A percentile compares a stretch with the other conserved stretches of the same genome.
phyloP scores from a whole-genome alignment of 2,797 vertebrate genomes.

The Australoheros facetus region DNA sequence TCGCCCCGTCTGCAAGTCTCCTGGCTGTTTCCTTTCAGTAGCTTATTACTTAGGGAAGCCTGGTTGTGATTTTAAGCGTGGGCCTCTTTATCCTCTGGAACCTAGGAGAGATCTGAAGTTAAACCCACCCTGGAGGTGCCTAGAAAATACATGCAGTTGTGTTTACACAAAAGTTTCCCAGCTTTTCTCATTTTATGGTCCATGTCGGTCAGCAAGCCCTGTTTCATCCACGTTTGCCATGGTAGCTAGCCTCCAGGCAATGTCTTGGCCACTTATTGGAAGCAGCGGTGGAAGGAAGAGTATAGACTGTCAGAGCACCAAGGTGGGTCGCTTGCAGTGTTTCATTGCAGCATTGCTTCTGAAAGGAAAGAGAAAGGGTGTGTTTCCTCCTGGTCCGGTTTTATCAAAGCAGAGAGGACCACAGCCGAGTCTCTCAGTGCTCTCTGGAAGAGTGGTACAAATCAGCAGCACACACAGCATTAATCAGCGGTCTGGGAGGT shows the following conservation, averaged over 20 bases:
- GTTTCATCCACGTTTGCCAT: slow-evolving; percentile 55
- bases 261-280: slow-evolving; percentile 66
- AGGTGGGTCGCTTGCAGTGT: slow-evolving; percentile 53
- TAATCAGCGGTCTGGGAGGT: slow-evolving; percentile 76
- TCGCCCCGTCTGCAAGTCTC: slow-evolving; percentile 47
- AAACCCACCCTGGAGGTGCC: slow-evolving; percentile 50
- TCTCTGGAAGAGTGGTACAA: slow-evolving; percentile 59
- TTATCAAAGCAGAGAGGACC: slow-evolving; percentile 55
- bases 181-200: slow-evolving; percentile 69
- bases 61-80: slow-evolving; percentile 62
- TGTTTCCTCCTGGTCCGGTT: slow-evolving; percentile 37
- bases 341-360: slow-evolving; percentile 51
- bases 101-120: slow-evolving; percentile 55
- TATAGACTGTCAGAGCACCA: slow-evolving; percentile 45
- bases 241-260: slow-evolving; percentile 53
- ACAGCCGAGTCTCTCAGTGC: slow-evolving; percentile 20
- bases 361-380: slow-evolving; percentile 33
- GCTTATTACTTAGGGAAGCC: slow-evolving; percentile 60
- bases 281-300: slow-evolving; percentile 43
- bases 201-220: slow-evolving; percentile 49
- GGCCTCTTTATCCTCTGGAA: slow-evolving; percentile 65
- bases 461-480: slow-evolving; percentile 70
- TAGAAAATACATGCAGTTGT: slow-evolving; percentile 61
- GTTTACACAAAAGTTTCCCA: slow-evolving; percentile 70
- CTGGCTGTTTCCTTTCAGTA: slow-evolving; percentile 63